Evolutionary conservation across 2,888 invertebrate species (phyloP), one percentile per base, ranked within the genome.

Genomic region (Diabrotica balteata): DNA sequence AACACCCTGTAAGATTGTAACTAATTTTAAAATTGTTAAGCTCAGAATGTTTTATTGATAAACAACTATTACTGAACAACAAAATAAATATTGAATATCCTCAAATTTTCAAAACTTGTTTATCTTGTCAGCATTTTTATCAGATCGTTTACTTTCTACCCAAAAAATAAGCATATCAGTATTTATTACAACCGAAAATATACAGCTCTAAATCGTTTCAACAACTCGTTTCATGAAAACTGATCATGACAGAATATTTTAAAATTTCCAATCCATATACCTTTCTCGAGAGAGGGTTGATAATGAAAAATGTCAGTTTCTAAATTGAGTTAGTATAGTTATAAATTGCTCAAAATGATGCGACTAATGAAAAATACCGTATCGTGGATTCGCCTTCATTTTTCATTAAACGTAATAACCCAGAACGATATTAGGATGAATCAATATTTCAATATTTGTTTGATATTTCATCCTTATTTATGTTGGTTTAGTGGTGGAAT

Each of bases 321-420:
- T 59, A 64, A 64, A 64, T 64, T 64, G 64, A 64, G 64, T 64
- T 64, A 64, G 64, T 59, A 64, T 58, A 58, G 63, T 58, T 58
- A 63, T 64, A 64, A 58, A 64, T 64, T 64, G 64, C 47, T 58
- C 58, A 46, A 58, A 59, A 51, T 52, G 64, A 64, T 64, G 58
- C 45, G 58, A 59, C 58, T 64, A 64, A 64, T 64, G 58, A 64
- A 64, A 64, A 64, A 64, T 59, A 52, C 52, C 46, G 51, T 58
- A 47, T 52, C 58, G 58, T 46, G 52, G 52, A 64, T 64, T 64
- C 52, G 46, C 64, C 64, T 64, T 64, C 64, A 64, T 64, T 64
- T 64, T 64, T 64, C 64, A 64, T 64, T 51, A 58, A 46, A 64
- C 52, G 11, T 59, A 64, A 64, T 64, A 59, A 64, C 63, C 51